phyloP scores from a whole-genome alignment of 2,888 invertebrate species.

The Athalia rosae region DNA sequence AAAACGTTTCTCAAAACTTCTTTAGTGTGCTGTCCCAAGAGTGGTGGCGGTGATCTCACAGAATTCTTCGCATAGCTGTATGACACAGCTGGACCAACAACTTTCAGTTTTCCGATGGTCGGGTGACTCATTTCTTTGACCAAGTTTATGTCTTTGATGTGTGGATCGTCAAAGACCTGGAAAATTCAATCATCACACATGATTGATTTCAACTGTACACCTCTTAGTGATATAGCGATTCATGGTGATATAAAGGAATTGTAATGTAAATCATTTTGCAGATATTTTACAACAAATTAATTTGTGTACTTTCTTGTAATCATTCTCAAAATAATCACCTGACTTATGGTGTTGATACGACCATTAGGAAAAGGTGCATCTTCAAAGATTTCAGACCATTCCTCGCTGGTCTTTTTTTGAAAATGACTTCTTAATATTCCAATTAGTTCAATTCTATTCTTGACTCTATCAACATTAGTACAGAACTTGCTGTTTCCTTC shows the following conservation, averaged over 20 bases:
- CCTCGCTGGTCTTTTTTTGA: constrained; percentile 79
- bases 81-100: constrained; percentile 91
- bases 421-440: constrained; percentile 78
- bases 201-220: neutral
- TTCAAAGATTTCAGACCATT: constrained; percentile 85
- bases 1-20: constrained; percentile 83
- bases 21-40: constrained; percentile 90
- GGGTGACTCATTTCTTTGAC: constrained; percentile 85
- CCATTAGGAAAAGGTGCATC: constrained; percentile 90
- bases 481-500: constrained; percentile 79
- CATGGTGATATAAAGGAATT: no score
- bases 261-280: no score
- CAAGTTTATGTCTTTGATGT: constrained; percentile 83
- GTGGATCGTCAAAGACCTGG: constrained; percentile 90
- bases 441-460: constrained; percentile 83
- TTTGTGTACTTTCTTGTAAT: no score
- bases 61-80: constrained; percentile 84
- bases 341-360: constrained; percentile 89
- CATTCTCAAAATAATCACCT: constrained; percentile 71
- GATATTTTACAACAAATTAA: no score
- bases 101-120: constrained; percentile 81
- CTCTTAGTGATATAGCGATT: no score
- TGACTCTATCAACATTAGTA: constrained; percentile 85
- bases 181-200: constrained; percentile 49
- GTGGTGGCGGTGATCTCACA: constrained; percentile 86